A percentile compares a stretch with the other conserved stretches of the same genome.
These are phyloP conservation scores for Poeciliopsis paucimaculata DNA, from an alignment of 2,797 vertebrate genomes.

Conservation along the genomic window DNA sequence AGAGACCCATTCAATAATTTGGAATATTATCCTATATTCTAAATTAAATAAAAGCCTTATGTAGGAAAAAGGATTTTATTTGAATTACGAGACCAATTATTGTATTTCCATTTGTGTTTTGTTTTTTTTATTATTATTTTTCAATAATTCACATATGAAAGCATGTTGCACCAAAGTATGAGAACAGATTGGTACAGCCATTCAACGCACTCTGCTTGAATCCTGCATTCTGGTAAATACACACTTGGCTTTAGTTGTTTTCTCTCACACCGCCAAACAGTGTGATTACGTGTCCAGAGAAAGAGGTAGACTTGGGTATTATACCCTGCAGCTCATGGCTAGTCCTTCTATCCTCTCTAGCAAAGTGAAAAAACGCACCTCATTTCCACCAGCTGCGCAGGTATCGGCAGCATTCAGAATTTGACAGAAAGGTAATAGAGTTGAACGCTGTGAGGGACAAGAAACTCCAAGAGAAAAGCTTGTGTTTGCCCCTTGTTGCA, in stretches of 20 bases:
- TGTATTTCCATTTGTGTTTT: not conserved
- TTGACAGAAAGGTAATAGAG: conserved; percentile 63
- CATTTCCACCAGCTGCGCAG: conserved; percentile 23
- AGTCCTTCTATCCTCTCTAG: conserved; percentile 19
- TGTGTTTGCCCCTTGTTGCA: conserved; percentile 44
- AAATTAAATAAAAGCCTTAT: no score
- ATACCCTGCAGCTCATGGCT: conserved; percentile 17
- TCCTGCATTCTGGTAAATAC: conserved; percentile 22
- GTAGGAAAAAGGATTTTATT: not conserved
- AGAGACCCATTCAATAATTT: no score
- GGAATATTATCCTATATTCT: no score
- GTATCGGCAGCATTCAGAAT: conserved; percentile 25
- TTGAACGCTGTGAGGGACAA: conserved; percentile 47
- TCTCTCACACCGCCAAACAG: conserved; percentile 9
- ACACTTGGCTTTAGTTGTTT: conserved; percentile 13
- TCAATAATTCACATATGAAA: not conserved
- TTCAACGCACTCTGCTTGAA: conserved; percentile 13
- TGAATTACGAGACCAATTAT: not conserved
- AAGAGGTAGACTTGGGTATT: conserved; percentile 28
- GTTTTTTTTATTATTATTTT: not conserved
- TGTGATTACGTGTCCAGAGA: conserved; percentile 29
- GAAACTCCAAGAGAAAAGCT: conserved; percentile 45
- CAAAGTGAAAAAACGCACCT: conserved; percentile 33
- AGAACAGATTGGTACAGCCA: conserved; percentile 1
- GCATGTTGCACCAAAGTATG: not conserved